Percentiles rank a stretch among this genome's conserved stretches.
Evolutionary conservation across 1,140 invertebrate species (phyloP).

Genomic region (Tribolium castaneum): DNA sequence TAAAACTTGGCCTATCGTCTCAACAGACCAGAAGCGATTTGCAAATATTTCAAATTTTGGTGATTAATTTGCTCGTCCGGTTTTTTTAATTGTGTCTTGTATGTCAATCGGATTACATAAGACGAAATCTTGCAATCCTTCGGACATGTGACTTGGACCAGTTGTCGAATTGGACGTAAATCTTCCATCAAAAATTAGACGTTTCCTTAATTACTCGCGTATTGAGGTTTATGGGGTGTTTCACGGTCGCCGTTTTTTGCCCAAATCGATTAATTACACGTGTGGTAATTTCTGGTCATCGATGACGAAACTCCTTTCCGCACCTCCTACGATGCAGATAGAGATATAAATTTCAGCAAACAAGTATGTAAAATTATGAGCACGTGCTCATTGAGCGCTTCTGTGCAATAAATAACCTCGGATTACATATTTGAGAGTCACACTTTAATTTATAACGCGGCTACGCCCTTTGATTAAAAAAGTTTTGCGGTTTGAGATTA

Average conservation of each 20-base stretch:
- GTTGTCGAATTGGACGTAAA: background rate
- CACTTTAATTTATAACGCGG: background rate
- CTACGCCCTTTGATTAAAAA: background rate
- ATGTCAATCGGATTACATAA: background rate
- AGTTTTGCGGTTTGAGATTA: background rate
- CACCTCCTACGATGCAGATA: constrained; percentile 14
- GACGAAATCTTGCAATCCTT: background rate
- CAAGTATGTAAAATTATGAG: constrained; percentile 18
- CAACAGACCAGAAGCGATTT: background rate
- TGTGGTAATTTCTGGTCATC: too few relatives aligned
- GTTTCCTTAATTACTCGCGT: background rate
- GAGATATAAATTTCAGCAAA: constrained; percentile 12
- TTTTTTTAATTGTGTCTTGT: background rate
- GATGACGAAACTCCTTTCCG: background rate
- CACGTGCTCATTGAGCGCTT: constrained; percentile 6
- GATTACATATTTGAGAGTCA: background rate
- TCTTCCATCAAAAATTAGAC: background rate
- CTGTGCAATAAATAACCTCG: constrained; percentile 8
- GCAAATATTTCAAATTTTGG: constrained; percentile 3
- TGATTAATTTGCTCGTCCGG: constrained; percentile 5
- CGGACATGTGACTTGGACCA: background rate
- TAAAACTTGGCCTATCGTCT: background rate
- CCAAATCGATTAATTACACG: background rate
- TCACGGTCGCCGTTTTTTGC: background rate
- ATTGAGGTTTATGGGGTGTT: background rate